Base-by-base conservation (phyloP, 2,888 invertebrate genomes). In the Ochlodes sylvanus region DNA sequence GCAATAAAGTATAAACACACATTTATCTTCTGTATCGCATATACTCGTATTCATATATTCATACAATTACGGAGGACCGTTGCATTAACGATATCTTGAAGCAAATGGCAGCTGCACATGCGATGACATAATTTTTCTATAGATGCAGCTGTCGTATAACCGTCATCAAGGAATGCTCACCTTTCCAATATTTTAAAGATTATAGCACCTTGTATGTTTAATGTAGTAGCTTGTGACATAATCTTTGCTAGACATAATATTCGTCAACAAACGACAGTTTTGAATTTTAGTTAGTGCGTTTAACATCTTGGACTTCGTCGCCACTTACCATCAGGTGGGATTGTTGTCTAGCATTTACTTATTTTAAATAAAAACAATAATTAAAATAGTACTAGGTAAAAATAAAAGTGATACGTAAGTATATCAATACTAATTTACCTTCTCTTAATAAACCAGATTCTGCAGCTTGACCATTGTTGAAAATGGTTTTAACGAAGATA, bases 401-500 rank as follows among this genome's bases (percentile, higher is more conserved):
- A n/a, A 5, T 27, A 27, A 27, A 4, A 27, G 5, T 27, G 27
- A 27, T 27, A 27, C n/a, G 7, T 7, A 7, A 34, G 7, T 34
- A 34, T 7, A 32, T 32, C 32, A 32, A 32, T 34, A 34, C 7
- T 7, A 7, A 12, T 14, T 61, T 88, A 97, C 98, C 98, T 96
- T 97, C 97, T 92, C 95, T 95, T 32, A 98, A 94, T 72, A 95
- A 93, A 27, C 96, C 96, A 75, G 96, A 95, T 79, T 98, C 97
- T 38, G 97, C 96, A 12, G 98, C 97, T 85, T 98, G 97, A 6
- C 98, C 98, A 76, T 96, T 95, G 69, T 96, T 96, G 82, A 97
- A 97, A 72, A 98, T 96, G 27, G 97, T 97, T 87, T 98, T 97
- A 19, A 98, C 97, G 84, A 96, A 98, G 77, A 98, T 97, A 54